A percentile compares a stretch with the other conserved stretches of the same genome.
Evolutionary conservation across 2,888 invertebrate species (phyloP).

Genomic region (Maniola hyperantus): DNA sequence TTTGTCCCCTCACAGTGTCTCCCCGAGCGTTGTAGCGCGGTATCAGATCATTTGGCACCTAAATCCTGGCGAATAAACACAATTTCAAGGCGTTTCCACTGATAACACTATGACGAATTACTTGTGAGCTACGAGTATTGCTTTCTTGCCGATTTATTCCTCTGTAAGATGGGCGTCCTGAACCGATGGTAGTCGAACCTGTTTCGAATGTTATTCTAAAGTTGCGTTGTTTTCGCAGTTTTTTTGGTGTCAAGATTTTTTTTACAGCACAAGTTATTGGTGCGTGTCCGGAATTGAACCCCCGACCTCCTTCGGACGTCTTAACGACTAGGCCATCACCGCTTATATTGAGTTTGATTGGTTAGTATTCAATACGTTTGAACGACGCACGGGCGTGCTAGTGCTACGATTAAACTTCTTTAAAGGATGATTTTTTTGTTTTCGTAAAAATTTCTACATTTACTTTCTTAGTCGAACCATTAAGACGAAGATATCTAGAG

Average conservation of each 20-base stretch:
- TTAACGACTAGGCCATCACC: too few relatives aligned
- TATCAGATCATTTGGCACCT: not conserved
- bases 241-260: too few relatives aligned
- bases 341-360: too few relatives aligned
- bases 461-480: not conserved
- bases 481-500: constrained; percentile 14
- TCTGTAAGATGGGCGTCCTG: not conserved
- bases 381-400: too few relatives aligned
- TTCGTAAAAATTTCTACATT: not conserved
- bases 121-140: not conserved
- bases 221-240: too few relatives aligned
- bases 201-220: too few relatives aligned
- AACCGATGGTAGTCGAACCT: too few relatives aligned
- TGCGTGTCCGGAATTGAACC: too few relatives aligned
- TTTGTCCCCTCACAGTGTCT: not conserved
- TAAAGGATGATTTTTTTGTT: not conserved
- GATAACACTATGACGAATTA: not conserved
- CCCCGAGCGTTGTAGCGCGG: not conserved
- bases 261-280: too few relatives aligned
- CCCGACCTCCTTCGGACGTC: too few relatives aligned
- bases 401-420: too few relatives aligned
- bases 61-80: not conserved
- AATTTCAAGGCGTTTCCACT: not conserved
- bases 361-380: too few relatives aligned
- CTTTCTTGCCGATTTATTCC: not conserved